Evolutionary conservation across 2,797 vertebrate genomes (phyloP).

Genomic region (Acanthurus tractus): DNA sequence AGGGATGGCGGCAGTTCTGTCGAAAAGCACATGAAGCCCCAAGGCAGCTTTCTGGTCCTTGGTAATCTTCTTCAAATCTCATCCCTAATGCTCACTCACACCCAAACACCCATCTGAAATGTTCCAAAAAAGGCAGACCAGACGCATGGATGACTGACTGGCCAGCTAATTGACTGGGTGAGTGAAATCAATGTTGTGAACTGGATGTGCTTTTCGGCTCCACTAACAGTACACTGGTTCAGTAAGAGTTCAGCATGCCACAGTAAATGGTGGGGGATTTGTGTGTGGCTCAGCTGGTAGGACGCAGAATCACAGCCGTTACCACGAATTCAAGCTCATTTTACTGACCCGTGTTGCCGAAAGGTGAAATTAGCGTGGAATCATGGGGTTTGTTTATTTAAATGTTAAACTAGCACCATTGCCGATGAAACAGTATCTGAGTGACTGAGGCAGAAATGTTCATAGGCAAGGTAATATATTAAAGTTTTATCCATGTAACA

Average conservation of each 20-base stretch:
- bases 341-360: conserved; percentile 10
- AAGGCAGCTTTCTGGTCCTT: conserved; percentile 66
- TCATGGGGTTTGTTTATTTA: no score
- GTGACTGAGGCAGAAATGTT: no score
- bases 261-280: conserved; percentile 59
- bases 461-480: no score
- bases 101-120: conserved; percentile 76
- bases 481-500: no score
- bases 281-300: conserved; percentile 50
- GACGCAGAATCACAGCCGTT: conserved; percentile 23
- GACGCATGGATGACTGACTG: conserved; percentile 46
- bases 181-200: conserved; percentile 76
- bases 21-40: conserved; percentile 65
- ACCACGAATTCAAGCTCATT: conserved; percentile 13
- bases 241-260: conserved; percentile 70
- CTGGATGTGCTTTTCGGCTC: conserved; percentile 75
- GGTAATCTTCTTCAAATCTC: conserved; percentile 76
- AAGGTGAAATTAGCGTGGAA: background rate
- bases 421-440: no score
- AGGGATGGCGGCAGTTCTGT: conserved; percentile 49
- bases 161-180: conserved; percentile 65
- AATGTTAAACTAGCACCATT: no score
- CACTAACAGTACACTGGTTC: conserved; percentile 61
- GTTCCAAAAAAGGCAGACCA: conserved; percentile 50
- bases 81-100: conserved; percentile 76